Conservation (phyloP, 1,140 invertebrate genomes). For the Arctopsyche grandis region DNA sequence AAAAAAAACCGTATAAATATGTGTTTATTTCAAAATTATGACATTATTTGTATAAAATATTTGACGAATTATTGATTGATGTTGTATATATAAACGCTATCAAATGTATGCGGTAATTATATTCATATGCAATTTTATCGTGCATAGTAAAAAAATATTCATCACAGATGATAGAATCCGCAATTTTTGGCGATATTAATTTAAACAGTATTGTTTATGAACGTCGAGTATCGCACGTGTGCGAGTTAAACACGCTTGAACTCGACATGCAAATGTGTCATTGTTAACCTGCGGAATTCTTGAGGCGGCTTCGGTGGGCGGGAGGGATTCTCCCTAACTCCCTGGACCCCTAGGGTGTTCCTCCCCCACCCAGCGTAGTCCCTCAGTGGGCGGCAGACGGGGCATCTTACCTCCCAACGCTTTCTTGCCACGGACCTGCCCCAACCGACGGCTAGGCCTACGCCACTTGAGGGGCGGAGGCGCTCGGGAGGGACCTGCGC, state of each 20-base stretch:
- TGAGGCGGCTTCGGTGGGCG: background rate
- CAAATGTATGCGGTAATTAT: no score
- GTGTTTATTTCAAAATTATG: no score
- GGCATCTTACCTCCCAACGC: conserved; percentile 46
- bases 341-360: background rate
- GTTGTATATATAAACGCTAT: no score
- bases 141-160: background rate
- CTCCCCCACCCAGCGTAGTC: background rate
- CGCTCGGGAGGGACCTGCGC: background rate
- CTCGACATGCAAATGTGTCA: conserved; percentile 24
- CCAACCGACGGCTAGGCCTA: conserved; percentile 40
- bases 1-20: no score
- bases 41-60: no score
- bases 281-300: conserved; percentile 22
- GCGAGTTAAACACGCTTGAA: conserved; percentile 20
- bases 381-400: conserved; percentile 21
- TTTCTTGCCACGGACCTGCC: conserved; percentile 49
- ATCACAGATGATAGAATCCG: background rate
- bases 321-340: background rate
- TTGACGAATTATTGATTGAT: no score
- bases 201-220: no score
- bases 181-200: background rate
- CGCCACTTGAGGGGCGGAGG: background rate
- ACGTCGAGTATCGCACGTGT: background rate
- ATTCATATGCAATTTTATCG: no score